Conservation (phyloP, 2,888 invertebrate genomes). For the Acleris sparsana region DNA sequence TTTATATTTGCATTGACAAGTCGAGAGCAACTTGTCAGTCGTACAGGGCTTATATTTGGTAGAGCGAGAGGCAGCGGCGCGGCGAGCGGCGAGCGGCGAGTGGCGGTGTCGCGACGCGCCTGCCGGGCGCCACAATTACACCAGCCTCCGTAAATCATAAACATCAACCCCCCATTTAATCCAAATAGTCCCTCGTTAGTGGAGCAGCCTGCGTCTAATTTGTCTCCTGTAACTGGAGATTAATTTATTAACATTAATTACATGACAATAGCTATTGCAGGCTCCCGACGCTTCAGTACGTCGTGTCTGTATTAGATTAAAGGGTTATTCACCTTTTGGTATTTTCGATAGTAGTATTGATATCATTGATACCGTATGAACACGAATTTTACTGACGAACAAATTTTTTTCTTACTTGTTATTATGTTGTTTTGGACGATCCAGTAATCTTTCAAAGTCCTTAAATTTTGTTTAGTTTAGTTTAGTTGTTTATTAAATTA, state of each 20-base stretch:
- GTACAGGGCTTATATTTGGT: background rate
- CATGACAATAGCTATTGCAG: conserved; percentile 68
- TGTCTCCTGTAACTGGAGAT: conserved; percentile 81
- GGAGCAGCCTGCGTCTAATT: conserved; percentile 82
- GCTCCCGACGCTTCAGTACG: conserved; percentile 42
- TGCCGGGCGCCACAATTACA: conserved; percentile 80
- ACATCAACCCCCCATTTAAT: conserved; percentile 83
- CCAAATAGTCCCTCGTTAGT: conserved; percentile 83
- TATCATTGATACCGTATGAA: too few relatives aligned
- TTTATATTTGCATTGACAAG: too few relatives aligned
- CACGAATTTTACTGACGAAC: too few relatives aligned
- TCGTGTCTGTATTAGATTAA: conserved; percentile 13
- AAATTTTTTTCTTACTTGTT: too few relatives aligned
- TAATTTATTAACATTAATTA: conserved; percentile 83
- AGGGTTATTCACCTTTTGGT: conserved; percentile 1
- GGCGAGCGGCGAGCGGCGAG: conserved; percentile 6
- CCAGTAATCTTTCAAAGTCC: too few relatives aligned
- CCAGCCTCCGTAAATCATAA: conserved; percentile 82
- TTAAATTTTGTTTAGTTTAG: too few relatives aligned
- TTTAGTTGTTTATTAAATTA: too few relatives aligned
- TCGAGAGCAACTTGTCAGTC: background rate
- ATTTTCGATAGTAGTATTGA: background rate
- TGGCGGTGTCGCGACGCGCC: conserved; percentile 54
- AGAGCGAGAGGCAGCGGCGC: background rate
- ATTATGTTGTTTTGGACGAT: too few relatives aligned